A percentile compares a stretch with the other conserved stretches of the same genome.
These are phyloP conservation scores for Anableps anableps DNA, from an alignment of 2,797 vertebrate species.

Conservation along the genomic window DNA sequence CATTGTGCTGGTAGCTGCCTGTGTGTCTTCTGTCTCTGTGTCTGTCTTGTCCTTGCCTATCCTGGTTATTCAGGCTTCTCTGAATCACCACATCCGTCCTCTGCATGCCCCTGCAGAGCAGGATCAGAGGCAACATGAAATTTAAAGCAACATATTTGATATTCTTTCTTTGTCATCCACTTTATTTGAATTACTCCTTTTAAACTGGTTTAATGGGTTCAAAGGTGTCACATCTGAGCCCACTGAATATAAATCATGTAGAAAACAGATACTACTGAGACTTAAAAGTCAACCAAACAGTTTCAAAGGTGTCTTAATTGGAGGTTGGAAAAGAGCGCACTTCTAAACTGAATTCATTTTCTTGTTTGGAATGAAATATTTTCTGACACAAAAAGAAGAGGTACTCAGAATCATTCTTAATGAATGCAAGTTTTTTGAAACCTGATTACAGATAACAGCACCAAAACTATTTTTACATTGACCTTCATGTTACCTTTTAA, in stretches of 20 bases:
- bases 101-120: constrained; percentile 13
- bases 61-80: constrained; percentile 20
- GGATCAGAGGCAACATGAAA: constrained; percentile 6
- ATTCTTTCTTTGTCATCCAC: constrained; percentile 15
- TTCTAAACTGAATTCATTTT: not conserved
- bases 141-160: constrained; percentile 9
- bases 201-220: constrained; percentile 2
- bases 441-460: not conserved
- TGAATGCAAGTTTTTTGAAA: not conserved
- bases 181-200: constrained; percentile 46
- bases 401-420: not conserved
- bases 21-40: constrained; percentile 23
- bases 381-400: not conserved
- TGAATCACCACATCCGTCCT: constrained; percentile 36
- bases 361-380: not conserved
- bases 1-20: constrained; percentile 22
- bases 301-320: not conserved
- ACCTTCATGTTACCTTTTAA: not conserved
- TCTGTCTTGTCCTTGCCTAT: constrained; percentile 30
- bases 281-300: not conserved
- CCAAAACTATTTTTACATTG: not conserved
- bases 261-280: constrained; percentile 19
- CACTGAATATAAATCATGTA: constrained; percentile 28
- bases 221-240: constrained; percentile 33
- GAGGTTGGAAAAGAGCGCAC: not conserved